A percentile compares a stretch with the other conserved stretches of the same genome.
phyloP scores from a whole-genome alignment of 2,113 vertebrate species.

The Platichthys flesus region DNA sequence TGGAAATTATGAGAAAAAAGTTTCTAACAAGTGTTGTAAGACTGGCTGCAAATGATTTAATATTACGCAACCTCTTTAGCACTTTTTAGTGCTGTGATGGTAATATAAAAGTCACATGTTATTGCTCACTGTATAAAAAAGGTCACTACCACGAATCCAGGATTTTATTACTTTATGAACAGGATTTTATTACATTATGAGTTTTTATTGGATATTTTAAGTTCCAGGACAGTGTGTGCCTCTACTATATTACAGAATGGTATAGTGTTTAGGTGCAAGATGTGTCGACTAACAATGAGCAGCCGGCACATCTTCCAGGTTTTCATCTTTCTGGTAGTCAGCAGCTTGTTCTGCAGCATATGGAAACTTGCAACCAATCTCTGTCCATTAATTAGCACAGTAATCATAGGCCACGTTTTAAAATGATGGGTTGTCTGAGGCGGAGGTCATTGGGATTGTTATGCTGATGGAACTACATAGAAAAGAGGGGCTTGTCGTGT shows the following conservation, averaged over 20 bases:
- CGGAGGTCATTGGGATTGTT: constrained; percentile 1
- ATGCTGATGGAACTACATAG: neutral
- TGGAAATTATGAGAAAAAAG: too few relatives aligned
- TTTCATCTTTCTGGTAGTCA: neutral
- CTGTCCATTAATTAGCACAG: constrained; percentile 9
- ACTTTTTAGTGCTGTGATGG: too few relatives aligned
- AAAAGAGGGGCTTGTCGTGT: constrained; percentile 1
- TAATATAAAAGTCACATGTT: too few relatives aligned
- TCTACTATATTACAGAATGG: neutral
- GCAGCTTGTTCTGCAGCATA: neutral
- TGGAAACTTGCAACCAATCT: constrained; percentile 11
- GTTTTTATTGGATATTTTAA: neutral
- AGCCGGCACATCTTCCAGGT: neutral
- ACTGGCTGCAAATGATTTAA: too few relatives aligned
- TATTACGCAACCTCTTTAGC: too few relatives aligned
- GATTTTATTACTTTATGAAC: neutral
- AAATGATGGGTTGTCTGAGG: constrained; percentile 14
- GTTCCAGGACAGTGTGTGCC: neutral
- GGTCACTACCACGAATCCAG: too few relatives aligned
- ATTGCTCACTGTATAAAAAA: too few relatives aligned
- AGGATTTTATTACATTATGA: neutral
- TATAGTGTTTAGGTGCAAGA: neutral
- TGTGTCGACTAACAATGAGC: neutral
- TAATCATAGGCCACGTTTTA: constrained; percentile 10
- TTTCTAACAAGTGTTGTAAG: too few relatives aligned